phyloP scores from a whole-genome alignment of 2,113 vertebrate genomes.

The Vombatus ursinus region DNA sequence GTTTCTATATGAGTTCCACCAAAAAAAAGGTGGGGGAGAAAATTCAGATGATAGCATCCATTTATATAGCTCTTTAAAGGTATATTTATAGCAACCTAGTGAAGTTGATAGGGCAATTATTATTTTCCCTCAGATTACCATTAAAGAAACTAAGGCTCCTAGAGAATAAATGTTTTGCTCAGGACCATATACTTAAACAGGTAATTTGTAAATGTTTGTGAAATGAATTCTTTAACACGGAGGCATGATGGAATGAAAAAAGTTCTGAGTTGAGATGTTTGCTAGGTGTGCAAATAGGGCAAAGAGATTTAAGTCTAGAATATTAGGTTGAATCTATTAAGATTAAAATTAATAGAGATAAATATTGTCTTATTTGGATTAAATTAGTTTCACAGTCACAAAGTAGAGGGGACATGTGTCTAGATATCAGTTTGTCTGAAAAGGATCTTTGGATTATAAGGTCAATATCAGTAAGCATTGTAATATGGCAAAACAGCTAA shows the following conservation, averaged over 20 bases:
- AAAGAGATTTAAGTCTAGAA: neutral
- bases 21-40: neutral
- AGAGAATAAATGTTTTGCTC: neutral
- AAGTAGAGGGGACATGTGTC: neutral
- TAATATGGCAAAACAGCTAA: neutral
- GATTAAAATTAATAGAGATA: neutral
- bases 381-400: neutral
- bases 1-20: neutral
- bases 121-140: neutral
- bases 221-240: neutral
- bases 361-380: neutral
- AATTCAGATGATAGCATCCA: neutral
- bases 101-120: neutral
- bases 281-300: neutral
- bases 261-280: neutral
- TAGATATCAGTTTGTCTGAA: neutral
- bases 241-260: neutral
- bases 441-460: neutral
- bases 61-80: neutral
- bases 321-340: neutral
- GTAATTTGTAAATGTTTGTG: neutral
- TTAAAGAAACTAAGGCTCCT: neutral
- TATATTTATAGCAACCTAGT: neutral
- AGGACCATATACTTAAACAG: neutral
- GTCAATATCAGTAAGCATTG: neutral